These are phyloP conservation scores for Conomelus anceps DNA, from an alignment of 2,888 invertebrate species.

Conservation along the genomic window DNA sequence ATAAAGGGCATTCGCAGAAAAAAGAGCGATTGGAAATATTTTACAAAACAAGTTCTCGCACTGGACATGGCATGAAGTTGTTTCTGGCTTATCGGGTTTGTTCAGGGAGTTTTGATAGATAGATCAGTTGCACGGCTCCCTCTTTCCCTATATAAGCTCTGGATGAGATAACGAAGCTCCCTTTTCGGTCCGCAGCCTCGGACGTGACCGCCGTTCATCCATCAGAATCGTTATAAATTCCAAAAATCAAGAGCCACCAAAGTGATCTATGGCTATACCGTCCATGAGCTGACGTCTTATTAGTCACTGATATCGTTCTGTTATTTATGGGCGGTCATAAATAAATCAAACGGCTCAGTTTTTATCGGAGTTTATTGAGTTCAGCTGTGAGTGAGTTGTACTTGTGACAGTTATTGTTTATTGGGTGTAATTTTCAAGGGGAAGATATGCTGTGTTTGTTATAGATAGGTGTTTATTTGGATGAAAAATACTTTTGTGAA, in stretches of 20 bases:
- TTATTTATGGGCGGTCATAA: not conserved
- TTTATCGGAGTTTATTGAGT: not conserved
- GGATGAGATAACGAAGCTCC: not conserved
- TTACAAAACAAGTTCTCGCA: not conserved
- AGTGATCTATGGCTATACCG: not conserved
- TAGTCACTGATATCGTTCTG: too few species aligned
- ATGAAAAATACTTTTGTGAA: too few species aligned
- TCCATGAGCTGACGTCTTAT: not conserved
- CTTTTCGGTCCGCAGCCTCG: not conserved
- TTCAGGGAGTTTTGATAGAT: not conserved
- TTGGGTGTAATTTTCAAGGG: too few species aligned
- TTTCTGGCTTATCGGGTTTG: not conserved
- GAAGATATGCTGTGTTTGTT: not conserved
- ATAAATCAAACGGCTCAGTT: not conserved
- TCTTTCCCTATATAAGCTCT: not conserved
- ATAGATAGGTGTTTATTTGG: not conserved
- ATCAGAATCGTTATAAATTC: not conserved
- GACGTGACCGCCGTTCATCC: not conserved
- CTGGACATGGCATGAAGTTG: not conserved
- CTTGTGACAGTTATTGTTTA: not conserved
- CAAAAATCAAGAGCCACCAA: not conserved
- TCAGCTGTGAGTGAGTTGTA: not conserved
- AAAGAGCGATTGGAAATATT: not conserved
- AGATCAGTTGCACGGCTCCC: not conserved
- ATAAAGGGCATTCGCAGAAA: not conserved